Evolutionary conservation across 2,113 vertebrate genomes (phyloP), one percentile per base, ranked within the genome.

Genomic region (Pao palembangensis): DNA sequence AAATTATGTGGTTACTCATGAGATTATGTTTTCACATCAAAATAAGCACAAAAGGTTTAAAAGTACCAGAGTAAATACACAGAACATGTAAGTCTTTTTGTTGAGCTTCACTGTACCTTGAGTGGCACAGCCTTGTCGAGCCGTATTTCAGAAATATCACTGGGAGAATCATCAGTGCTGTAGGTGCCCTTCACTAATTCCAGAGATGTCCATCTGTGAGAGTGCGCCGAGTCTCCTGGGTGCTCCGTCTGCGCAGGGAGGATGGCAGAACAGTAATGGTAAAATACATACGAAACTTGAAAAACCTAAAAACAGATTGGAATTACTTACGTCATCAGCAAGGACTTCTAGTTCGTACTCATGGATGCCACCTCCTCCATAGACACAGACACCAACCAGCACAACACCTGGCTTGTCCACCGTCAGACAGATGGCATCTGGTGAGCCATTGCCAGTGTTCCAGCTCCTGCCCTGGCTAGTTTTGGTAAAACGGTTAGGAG

Each of bases 391-490:
- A 13, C 96, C 96, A 62, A 98, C 95, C 63, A 98, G 93, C 71
- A 99, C 95, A 63, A 97, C 90, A 12, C 96, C 96, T 55, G 94
- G 91, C 78, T 98, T 98, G 86, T 99, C 97, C 19, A 98, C 94
- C 6, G 91, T 96, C 81, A 99, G 93, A 81, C 97, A 99, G 83
- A 99, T 98, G 68, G 97, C 97, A 78, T 99, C 97, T 3, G 97
- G 97, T 4, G 97, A 99, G 50, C 97, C 97, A 34, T 99, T 99
- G 38, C 97, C 96, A 2, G 97, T 98, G 83, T 99, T 99, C 97
- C 97, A 99, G 72, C 97, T 99, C 78, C 97, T 93, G 62, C 97
- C 97, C 69, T 99, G 97, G 84, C 97, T 99, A 19, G 95, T 99
- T 90, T 98, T 98, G 61, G 95, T 97, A 80, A 99, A 99, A 58